These are phyloP conservation scores for Camponotus vicinus DNA, from an alignment of 1,140 invertebrate species.

Conservation along the genomic window DNA sequence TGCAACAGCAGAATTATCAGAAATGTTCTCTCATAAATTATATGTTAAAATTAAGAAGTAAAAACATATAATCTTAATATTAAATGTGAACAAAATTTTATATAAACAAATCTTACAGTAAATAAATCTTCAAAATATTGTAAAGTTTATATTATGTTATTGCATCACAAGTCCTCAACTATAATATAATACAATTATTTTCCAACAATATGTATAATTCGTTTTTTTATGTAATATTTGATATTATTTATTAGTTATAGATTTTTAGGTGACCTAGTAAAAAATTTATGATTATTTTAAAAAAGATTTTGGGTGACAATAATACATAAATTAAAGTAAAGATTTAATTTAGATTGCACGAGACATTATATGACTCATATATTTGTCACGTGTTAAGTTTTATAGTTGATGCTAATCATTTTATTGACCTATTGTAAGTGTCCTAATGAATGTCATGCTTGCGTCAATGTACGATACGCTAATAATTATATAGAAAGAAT, in stretches of 20 bases:
- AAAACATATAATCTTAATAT: background rate
- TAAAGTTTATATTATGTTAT: too few species aligned
- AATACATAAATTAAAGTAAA: constrained; percentile 23
- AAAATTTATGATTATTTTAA: constrained; percentile 1
- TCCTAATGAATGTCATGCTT: constrained; percentile 52
- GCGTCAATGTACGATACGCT: background rate
- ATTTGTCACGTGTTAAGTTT: constrained; percentile 8
- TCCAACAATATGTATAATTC: too few species aligned
- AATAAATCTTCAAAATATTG: too few species aligned
- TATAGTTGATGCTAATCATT: constrained; percentile 61
- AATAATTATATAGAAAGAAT: background rate
- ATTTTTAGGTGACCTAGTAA: too few species aligned
- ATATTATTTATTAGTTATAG: too few species aligned
- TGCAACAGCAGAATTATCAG: background rate
- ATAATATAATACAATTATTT: too few species aligned
- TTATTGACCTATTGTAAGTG: constrained; percentile 65
- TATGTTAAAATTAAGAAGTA: background rate
- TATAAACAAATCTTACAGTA: background rate
- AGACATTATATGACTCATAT: background rate
- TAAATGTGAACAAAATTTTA: background rate
- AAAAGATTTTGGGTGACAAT: background rate
- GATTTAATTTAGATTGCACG: background rate
- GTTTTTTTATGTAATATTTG: too few species aligned
- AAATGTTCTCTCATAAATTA: background rate
- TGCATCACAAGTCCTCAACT: too few species aligned